A percentile compares a stretch with the other conserved stretches of the same genome.
Evolutionary conservation across 1,140 invertebrate species (phyloP).

Genomic region (Radopholus similis): DNA sequence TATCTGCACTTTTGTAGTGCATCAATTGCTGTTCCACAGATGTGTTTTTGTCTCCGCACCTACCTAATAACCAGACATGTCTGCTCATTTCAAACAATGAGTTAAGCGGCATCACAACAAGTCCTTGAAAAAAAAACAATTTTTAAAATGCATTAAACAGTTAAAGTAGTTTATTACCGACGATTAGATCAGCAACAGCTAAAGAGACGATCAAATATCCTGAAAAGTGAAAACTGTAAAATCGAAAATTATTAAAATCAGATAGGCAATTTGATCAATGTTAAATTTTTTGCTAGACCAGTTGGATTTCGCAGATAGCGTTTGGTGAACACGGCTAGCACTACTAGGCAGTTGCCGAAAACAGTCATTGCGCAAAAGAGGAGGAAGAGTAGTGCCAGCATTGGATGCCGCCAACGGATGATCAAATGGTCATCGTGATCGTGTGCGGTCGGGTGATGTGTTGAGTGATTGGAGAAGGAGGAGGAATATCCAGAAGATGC

Average conservation of each 20-base stretch:
- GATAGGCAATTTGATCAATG: background rate
- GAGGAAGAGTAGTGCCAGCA: constrained; percentile 40
- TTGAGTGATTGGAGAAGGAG: background rate
- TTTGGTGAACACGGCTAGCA: constrained; percentile 59
- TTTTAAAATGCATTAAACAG: background rate
- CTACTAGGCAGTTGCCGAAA: constrained; percentile 55
- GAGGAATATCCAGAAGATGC: background rate
- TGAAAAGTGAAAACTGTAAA: constrained; percentile 7
- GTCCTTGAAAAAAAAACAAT: background rate
- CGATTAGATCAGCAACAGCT: constrained; percentile 57
- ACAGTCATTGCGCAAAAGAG: constrained; percentile 51
- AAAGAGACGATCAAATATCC: constrained; percentile 57
- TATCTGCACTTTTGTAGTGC: background rate
- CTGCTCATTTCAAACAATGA: constrained; percentile 57
- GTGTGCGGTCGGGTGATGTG: background rate
- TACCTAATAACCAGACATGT: constrained; percentile 57
- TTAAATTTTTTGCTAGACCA: constrained; percentile 14
- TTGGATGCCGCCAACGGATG: constrained; percentile 48
- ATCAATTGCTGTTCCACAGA: too few relatives aligned
- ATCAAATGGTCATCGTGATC: too few relatives aligned
- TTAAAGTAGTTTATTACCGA: constrained; percentile 27
- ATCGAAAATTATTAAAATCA: background rate
- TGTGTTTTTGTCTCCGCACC: constrained; percentile 2
- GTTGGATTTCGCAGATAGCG: constrained; percentile 58
- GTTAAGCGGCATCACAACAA: constrained; percentile 59